phyloP scores from a whole-genome alignment of 2,113 vertebrate genomes.

The Hippocampus zosterae region DNA sequence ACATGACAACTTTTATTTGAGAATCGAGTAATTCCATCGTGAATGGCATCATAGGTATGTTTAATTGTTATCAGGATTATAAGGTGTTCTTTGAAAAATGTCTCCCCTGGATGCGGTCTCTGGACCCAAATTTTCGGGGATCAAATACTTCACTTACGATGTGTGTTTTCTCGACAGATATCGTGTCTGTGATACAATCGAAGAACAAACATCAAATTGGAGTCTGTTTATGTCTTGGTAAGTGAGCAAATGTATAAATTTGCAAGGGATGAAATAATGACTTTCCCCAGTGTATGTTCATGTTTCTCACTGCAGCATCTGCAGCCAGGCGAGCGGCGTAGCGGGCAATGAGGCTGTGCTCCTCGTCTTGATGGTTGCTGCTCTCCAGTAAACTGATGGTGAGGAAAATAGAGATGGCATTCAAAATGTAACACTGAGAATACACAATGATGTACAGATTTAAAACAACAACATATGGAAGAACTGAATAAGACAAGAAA shows the following conservation, averaged over 20 bases:
- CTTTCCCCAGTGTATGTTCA: constrained; percentile 1
- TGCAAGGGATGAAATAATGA: neutral
- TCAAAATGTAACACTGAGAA: constrained; percentile 30
- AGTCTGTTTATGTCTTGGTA: constrained; percentile 1
- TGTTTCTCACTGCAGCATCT: constrained; percentile 86
- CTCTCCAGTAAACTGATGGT: constrained; percentile 84
- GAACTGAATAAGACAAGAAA: neutral
- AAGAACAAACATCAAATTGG: neutral
- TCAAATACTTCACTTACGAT: neutral
- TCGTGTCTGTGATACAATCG: neutral
- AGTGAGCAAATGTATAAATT: constrained; percentile 14
- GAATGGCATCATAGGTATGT: no score
- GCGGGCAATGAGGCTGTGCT: constrained; percentile 95
- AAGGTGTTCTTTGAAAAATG: no score
- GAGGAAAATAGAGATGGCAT: constrained; percentile 44
- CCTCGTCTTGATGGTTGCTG: constrained; percentile 90
- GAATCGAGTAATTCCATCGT: no score
- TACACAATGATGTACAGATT: neutral
- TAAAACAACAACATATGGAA: neutral
- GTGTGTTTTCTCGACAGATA: neutral
- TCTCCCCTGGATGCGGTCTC: no score
- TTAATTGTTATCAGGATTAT: no score
- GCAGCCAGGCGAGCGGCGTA: constrained; percentile 96
- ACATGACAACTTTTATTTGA: no score
- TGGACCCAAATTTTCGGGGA: neutral